A percentile compares a stretch with the other conserved stretches of the same genome.
Conservation (phyloP, 2,113 vertebrate species). For the Motacilla tschutschensis region DNA sequence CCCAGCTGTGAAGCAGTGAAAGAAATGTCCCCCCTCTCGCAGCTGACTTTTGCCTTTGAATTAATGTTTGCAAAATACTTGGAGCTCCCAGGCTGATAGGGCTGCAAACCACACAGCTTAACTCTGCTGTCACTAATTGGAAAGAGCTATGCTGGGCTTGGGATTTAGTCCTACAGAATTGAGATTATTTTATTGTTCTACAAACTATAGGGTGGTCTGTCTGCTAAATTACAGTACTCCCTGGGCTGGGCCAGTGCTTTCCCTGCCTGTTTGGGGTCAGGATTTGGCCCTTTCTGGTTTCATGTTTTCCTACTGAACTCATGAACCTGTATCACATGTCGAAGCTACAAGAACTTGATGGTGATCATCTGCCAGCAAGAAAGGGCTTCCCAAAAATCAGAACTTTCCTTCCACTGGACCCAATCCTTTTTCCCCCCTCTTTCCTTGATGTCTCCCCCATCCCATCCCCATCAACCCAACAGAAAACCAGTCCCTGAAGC, state of each 20-base stretch:
- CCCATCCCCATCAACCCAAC: background rate
- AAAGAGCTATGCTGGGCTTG: background rate
- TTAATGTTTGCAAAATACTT: background rate
- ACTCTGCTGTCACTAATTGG: conserved; percentile 25
- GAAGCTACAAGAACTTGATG: conserved; percentile 13
- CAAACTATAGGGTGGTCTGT: conserved; percentile 38
- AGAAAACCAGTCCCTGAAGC: background rate
- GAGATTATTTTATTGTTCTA: conserved; percentile 48
- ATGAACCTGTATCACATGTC: conserved; percentile 58
- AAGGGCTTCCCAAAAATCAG: conserved; percentile 21
- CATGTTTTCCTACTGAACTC: conserved; percentile 55
- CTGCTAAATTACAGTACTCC: conserved; percentile 35
- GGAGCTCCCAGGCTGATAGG: background rate
- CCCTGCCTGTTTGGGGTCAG: conserved; percentile 32
- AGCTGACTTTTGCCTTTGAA: background rate
- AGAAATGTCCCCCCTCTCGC: background rate
- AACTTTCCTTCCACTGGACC: background rate
- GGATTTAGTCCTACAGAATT: conserved; percentile 26
- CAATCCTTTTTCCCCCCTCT: background rate
- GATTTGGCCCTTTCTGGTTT: conserved; percentile 52
- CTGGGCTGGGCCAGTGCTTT: conserved; percentile 13
- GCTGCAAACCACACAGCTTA: background rate
- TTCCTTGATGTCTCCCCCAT: background rate
- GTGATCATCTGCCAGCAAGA: conserved; percentile 22
- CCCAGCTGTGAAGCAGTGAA: background rate